These are phyloP conservation scores for Capromys pilorides DNA, from an alignment of 2,797 vertebrate species.

Conservation along the genomic window DNA sequence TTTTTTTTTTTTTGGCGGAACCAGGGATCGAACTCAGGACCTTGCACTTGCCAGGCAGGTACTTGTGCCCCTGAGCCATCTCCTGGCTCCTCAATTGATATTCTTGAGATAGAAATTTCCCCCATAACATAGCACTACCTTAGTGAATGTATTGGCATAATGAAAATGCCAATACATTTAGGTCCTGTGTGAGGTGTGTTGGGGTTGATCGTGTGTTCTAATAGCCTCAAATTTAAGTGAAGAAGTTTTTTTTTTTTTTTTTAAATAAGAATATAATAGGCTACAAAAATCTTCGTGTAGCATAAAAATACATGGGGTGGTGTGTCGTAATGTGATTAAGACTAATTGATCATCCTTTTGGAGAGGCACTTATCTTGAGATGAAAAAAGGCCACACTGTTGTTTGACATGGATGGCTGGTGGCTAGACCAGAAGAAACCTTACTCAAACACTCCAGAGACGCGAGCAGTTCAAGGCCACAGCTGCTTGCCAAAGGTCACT, in stretches of 20 bases:
- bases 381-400: conserved; percentile 76
- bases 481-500: conserved; percentile 75
- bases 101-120: conserved; percentile 6
- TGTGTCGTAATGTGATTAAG: conserved; percentile 74
- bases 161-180: conserved; percentile 63
- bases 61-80: no score
- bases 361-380: conserved; percentile 76
- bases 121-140: conserved; percentile 19
- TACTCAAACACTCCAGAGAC: conserved; percentile 74
- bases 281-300: conserved; percentile 58
- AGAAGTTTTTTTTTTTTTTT: conserved; percentile 74
- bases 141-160: conserved; percentile 58
- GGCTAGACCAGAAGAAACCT: conserved; percentile 72
- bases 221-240: conserved; percentile 71
- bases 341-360: conserved; percentile 79
- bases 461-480: conserved; percentile 70
- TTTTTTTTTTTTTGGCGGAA: no score
- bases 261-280: conserved; percentile 70
- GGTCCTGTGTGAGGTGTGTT: conserved; percentile 60
- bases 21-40: no score
- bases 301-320: conserved; percentile 58
- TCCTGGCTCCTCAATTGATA: no score
- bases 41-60: no score
- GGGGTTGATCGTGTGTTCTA: conserved; percentile 74
- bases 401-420: conserved; percentile 76